Evolutionary conservation across 2,797 vertebrate species (phyloP), one percentile per base, ranked within the genome.

Genomic region (Tokudaia muenninki): DNA sequence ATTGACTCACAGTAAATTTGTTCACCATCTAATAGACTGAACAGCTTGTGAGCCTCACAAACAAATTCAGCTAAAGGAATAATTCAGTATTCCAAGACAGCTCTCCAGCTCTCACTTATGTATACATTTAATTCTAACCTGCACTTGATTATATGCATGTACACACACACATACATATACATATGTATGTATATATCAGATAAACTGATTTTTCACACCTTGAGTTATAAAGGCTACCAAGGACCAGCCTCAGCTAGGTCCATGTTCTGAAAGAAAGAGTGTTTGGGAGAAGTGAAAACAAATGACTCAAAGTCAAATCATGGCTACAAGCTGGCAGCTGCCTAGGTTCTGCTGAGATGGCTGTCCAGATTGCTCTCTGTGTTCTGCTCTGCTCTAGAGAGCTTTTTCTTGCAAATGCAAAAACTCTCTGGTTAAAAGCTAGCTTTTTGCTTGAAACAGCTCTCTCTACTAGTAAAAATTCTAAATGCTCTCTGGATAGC

Each of bases 31-130:
- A 52, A 94, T 57, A 44, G 29, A 16, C 41, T 26, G 26, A 87
- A 94, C 61, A 92, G 50, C 31, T 75, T 95, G 91, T 87, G 81
- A 91, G 41, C 65, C 17, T 91, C 50, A 74, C 29, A 91, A 55
- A 47, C 83, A 96, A 96, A 77, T 97, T 96, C 57, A 95, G 57
- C 19, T 59, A 91, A 92, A 96, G 79, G 74, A 96, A 50, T 90
- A 61, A 65, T 78, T 97, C 77, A 84, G 80, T 92, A 41, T 74
- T 61, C 37, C 34, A 70, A 94, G 29, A 86, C 14, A 14, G 22
- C 34, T 52, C 31, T 96, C 41, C 14, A 14, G 22, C 34, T 52
- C 31, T 96, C 41, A 70, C 3, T 87, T 92, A 0, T 78, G 79
- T 72, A n/a, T 72, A 87, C 52, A 80, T 10, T 37, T 89, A 86